Conservation (phyloP, 2,113 vertebrate genomes). For the Isichthys henryi region DNA sequence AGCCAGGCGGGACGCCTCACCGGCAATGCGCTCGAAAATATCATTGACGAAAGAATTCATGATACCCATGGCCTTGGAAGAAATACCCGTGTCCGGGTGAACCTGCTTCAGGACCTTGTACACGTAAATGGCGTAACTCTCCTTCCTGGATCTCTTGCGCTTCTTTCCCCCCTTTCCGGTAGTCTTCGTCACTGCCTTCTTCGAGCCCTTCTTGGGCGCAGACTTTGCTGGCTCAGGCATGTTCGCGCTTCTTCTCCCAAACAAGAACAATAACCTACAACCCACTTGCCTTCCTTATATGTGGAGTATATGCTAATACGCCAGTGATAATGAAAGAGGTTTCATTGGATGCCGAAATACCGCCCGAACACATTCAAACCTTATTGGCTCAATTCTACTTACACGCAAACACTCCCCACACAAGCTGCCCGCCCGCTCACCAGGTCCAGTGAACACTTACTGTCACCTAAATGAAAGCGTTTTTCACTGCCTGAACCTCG, state of each 20-base stretch:
- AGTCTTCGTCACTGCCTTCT: no score
- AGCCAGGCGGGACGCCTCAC: slow-evolving; percentile 57
- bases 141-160: no score
- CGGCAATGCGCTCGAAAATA: background rate
- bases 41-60: background rate
- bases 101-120: no score
- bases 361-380: background rate
- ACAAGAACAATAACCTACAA: background rate
- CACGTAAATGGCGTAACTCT: no score
- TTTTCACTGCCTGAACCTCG: no score
- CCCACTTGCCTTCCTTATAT: background rate
- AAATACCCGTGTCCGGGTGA: background rate
- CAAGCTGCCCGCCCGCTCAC: no score
- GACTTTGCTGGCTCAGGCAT: no score
- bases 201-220: no score
- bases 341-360: background rate
- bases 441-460: no score
- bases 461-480: no score
- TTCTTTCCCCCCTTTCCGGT: no score
- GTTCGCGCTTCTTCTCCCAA: accelerated
- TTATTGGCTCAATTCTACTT: background rate
- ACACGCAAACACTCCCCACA: background rate
- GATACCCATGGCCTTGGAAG: background rate
- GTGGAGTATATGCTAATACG: background rate
- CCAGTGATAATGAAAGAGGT: background rate